Evolutionary conservation across 2,113 vertebrate species (phyloP), one percentile per base, ranked within the genome.

Genomic region (Nycticorax nycticorax): DNA sequence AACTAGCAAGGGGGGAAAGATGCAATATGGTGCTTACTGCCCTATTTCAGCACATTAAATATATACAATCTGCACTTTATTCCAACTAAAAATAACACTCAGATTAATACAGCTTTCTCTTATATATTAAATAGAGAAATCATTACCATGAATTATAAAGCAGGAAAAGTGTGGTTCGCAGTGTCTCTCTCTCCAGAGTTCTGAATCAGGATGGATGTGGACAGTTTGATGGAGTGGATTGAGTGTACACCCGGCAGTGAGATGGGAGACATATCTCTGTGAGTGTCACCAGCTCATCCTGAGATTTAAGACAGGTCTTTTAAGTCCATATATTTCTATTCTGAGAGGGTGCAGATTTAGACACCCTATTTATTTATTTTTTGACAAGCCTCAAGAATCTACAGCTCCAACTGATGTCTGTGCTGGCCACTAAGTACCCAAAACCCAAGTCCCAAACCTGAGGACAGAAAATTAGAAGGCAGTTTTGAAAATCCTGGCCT

Each of bases 1-100:
- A 95, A 85, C 45, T 88, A 87, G 50, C 14, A 35, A 81, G 56
- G 62, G 73, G 53, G 86, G 84, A 75, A 90, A 93, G 80, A 92
- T 24, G 1, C 80, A 94, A 78, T 92, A 78, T 89, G 88, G 80
- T 95, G 27, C 81, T 93, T 82, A 64, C 45, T 3, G 2, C 77
- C 48, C n/a, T 92, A 56, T 89, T 93, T 87, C 75, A 11, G 89
- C 69, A 91, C 76, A 39, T 91, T 72, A 66, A 68, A 89, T 53
- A 78, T 57, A 94, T 73, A 82, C 62, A 94, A 39, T 85, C 69
- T 89, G 76, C 45, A 37, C 62, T 96, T 72, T 52, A 73, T 53
- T 81, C 39, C 86, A 72, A 17, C 56, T 79, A 89, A 95, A 97
- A 95, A 92, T 92, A 96, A 41, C 62, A 6, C 47, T 60, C 7